Evolutionary conservation across 64 coral and sea anemone genomes (phyloP), one percentile per base, ranked within the genome.

Genomic region (Platygyra sinensis): DNA sequence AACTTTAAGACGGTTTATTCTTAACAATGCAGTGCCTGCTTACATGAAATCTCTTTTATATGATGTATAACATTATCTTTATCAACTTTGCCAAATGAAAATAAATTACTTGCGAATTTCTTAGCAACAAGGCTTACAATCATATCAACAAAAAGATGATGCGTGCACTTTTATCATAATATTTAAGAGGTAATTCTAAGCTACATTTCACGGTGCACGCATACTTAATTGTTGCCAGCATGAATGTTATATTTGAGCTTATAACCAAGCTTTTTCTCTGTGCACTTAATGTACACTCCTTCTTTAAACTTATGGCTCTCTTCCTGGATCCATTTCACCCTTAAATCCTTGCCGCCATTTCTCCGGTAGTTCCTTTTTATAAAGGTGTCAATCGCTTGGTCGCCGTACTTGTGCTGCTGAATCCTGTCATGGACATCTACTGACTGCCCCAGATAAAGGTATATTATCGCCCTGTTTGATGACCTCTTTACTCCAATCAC

Each of bases 291-390:
- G 18, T 65, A 64, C 10, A 39, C 1, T 2, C 60, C 60, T 65
- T 82, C 80, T 1, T 18, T 30, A 42, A 30, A 64, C 60, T 24
- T 62, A 12, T 30, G 15, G 32, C 18, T 8, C 0, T 1, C 16
- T 2, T 82, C 60, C 20, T 46, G 30, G 15, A 82, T 60, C 80
- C 80, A 82, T 24, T 82, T 82, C 17, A 64, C 62, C 36, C 27
- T 6, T 4, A 82, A 54, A 32, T 82, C 16, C 7, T 9, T 62
- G 24, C 80, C 80, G 22, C 60, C 32, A 22, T 82, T 64, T 2
- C 12, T 24, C 22, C 17, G 2, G 18, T 39, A 42, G 6, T 65
- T 30, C 5, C 15, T 3, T n/a, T 65, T 65, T 0, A 82, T 28
- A 46, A 20, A 76, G 2, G 5, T 2, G 4, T 76, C 73, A 22